Evolutionary conservation across 1,140 invertebrate species (phyloP).

Genomic region (Cydia fagiglandana): DNA sequence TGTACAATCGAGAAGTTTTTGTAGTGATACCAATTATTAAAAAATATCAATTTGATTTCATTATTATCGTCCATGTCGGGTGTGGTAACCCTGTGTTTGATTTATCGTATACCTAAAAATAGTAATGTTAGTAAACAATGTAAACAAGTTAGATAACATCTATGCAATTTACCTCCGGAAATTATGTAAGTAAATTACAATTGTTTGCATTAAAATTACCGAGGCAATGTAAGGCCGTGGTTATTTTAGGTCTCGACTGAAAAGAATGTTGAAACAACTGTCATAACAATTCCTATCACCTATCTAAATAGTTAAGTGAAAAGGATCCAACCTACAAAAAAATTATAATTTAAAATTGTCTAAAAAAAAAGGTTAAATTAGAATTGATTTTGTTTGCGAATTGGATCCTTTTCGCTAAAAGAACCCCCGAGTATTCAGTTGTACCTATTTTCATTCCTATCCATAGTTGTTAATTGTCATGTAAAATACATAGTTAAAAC

Average conservation of each 20-base stretch:
- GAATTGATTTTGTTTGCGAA: background rate
- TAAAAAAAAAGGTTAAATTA: too few species aligned
- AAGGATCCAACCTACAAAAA: background rate
- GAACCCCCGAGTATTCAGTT: background rate
- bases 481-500: slow-evolving; percentile 23
- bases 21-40: background rate
- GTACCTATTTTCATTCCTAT: slow-evolving; percentile 20
- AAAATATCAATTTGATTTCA: background rate
- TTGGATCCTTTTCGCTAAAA: background rate
- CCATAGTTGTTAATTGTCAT: slow-evolving; percentile 11
- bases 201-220: too few species aligned
- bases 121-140: too few species aligned
- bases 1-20: background rate
- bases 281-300: background rate
- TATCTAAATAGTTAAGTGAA: background rate
- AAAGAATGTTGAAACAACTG: background rate
- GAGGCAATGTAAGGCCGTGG: background rate
- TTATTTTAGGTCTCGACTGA: background rate
- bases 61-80: too few species aligned
- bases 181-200: too few species aligned
- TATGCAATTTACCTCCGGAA: background rate
- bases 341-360: too few species aligned
- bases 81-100: background rate
- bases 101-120: background rate
- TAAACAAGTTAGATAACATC: background rate